Evolutionary conservation across 2,113 vertebrate genomes (phyloP).

Genomic region (Panthera uncia): DNA sequence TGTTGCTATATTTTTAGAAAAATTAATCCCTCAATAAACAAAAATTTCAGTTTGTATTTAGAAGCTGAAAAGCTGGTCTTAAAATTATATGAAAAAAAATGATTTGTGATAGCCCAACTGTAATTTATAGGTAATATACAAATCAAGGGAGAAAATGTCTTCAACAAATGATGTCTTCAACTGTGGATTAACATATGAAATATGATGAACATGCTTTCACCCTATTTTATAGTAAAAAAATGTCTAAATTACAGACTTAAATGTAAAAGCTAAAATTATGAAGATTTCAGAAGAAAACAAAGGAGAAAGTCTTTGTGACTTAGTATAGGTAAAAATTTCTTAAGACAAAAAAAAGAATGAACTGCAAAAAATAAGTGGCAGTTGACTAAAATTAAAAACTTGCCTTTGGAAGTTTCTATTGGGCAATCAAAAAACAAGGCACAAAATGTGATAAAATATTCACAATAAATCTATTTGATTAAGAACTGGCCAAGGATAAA

Average conservation of each 20-base stretch:
- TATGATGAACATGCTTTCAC: background rate
- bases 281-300: background rate
- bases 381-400: background rate
- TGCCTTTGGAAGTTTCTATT: background rate
- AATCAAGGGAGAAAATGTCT: background rate
- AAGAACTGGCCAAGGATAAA: background rate
- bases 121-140: background rate
- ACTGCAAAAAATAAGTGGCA: background rate
- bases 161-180: background rate
- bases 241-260: background rate
- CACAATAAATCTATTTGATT: background rate
- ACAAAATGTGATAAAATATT: background rate
- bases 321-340: background rate
- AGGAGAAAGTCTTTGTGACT: background rate
- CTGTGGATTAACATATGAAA: background rate
- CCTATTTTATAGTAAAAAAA: background rate
- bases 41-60: background rate
- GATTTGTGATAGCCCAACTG: background rate
- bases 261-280: background rate
- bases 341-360: background rate
- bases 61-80: background rate
- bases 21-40: background rate
- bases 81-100: background rate
- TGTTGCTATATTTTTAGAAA: background rate
- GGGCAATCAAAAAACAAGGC: background rate